These are phyloP conservation scores for Morpho achilles DNA, from an alignment of 2,888 invertebrate genomes.

Conservation along the genomic window DNA sequence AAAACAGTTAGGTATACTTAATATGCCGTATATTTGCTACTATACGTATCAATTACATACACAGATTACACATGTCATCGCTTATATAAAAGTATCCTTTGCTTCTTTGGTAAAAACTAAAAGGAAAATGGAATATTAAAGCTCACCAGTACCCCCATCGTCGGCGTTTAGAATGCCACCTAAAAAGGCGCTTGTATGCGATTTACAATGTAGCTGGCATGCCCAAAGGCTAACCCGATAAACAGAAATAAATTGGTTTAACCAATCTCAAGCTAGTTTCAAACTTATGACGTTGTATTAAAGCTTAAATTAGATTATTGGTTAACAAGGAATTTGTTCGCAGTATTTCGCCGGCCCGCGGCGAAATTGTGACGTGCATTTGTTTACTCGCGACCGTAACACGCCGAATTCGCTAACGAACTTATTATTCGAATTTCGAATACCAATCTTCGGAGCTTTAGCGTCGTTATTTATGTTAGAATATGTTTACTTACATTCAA, in stretches of 20 bases:
- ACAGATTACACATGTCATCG: no score
- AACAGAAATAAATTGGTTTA: slow-evolving; percentile 38
- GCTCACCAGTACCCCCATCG: slow-evolving; percentile 15
- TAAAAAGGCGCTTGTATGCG: slow-evolving; percentile 31
- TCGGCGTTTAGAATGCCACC: slow-evolving; percentile 20
- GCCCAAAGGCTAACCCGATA: slow-evolving; percentile 37
- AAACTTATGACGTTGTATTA: slow-evolving; percentile 26
- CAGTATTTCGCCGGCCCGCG: slow-evolving; percentile 37
- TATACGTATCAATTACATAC: no score
- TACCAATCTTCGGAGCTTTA: slow-evolving; percentile 39
- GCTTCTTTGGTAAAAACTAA: no score
- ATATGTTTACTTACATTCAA: neutral
- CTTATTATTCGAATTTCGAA: slow-evolving; percentile 59
- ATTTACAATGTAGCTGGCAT: slow-evolving; percentile 36
- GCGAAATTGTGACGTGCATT: slow-evolving; percentile 47
- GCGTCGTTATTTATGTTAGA: slow-evolving; percentile 28
- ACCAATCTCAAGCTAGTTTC: slow-evolving; percentile 23
- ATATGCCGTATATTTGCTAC: no score
- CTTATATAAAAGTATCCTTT: no score
- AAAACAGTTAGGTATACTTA: no score
- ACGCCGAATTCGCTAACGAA: slow-evolving; percentile 54
- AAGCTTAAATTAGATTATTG: slow-evolving; percentile 28
- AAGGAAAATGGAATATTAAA: no score
- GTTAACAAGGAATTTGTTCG: slow-evolving; percentile 26
- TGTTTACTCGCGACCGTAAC: slow-evolving; percentile 47